Evolutionary conservation across 2,888 invertebrate species (phyloP).

Genomic region (Chloromyia formosa): DNA sequence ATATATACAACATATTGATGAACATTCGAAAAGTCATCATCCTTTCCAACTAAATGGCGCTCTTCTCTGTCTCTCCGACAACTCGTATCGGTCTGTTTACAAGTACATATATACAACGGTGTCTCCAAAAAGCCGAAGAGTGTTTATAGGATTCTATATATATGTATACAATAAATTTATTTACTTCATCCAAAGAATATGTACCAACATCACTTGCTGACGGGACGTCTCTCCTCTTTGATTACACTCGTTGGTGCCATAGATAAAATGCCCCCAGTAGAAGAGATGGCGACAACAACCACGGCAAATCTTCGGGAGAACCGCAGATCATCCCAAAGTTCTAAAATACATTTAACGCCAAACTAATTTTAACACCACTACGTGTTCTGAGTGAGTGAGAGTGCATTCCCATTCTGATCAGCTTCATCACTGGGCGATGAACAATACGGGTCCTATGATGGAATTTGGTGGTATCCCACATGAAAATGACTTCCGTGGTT

Average conservation of each 20-base stretch:
- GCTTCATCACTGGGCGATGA: background rate
- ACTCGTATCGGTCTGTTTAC: background rate
- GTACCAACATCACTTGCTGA: constrained; percentile 11
- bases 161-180: constrained; percentile 1
- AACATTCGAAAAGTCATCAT: constrained; percentile 44
- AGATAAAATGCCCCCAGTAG: too few species aligned
- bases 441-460: constrained; percentile 19
- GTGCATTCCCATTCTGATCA: background rate
- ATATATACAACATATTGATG: constrained; percentile 10
- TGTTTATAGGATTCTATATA: background rate
- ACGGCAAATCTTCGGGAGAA: constrained; percentile 7
- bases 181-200: constrained; percentile 14
- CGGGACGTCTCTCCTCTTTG: background rate
- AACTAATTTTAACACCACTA: background rate
- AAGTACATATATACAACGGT: background rate
- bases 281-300: background rate
- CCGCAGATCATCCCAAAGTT: background rate
- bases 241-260: background rate
- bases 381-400: background rate
- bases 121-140: background rate
- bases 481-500: background rate
- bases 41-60: background rate
- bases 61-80: background rate
- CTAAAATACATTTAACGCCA: constrained; percentile 1
- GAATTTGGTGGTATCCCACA: background rate